These are phyloP conservation scores for Cerceris ruficornis DNA, from an alignment of 2,888 invertebrate species.

Conservation along the genomic window DNA sequence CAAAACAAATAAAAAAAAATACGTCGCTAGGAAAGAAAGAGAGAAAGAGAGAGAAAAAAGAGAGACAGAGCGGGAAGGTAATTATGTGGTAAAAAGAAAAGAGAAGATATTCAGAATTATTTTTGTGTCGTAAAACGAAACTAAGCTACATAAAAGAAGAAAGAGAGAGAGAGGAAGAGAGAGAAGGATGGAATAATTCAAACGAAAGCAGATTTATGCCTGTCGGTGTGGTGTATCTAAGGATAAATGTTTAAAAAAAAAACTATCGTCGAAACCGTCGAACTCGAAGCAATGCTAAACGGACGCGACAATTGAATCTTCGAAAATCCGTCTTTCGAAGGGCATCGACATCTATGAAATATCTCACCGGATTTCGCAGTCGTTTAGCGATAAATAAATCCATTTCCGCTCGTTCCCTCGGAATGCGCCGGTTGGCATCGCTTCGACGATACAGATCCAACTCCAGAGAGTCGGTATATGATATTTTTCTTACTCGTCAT, in stretches of 20 bases:
- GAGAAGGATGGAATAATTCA: conserved; percentile 21
- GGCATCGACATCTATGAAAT: not conserved
- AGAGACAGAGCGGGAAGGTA: conserved; percentile 6
- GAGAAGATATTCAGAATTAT: conserved; percentile 66
- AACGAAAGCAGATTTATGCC: conserved; percentile 41
- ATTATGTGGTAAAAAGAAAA: not conserved
- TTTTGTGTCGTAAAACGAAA: conserved; percentile 66
- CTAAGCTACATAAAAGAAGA: conserved; percentile 24
- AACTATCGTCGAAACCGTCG: conserved; percentile 50
- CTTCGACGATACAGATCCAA: conserved; percentile 63
- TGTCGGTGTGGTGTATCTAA: conserved; percentile 70
- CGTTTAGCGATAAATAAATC: not conserved
- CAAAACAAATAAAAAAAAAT: conserved; percentile 32
- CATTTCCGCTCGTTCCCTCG: not conserved
- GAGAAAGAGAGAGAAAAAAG: conserved; percentile 21
- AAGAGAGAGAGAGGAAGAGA: conserved; percentile 27
- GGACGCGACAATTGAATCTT: conserved; percentile 15
- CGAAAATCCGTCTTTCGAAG: not conserved
- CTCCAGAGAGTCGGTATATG: conserved; percentile 62
- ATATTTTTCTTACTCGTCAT: conserved; percentile 75
- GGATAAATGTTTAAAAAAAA: conserved; percentile 70
- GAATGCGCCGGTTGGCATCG: conserved; percentile 47
- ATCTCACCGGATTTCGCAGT: not conserved
- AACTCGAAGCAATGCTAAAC: conserved; percentile 58
- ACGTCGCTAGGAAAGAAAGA: conserved; percentile 19